Percentiles rank a stretch among this genome's conserved stretches.
These are phyloP conservation scores for Lordiphosa clarofinis DNA, from an alignment of 1,140 invertebrate species.

Conservation along the genomic window DNA sequence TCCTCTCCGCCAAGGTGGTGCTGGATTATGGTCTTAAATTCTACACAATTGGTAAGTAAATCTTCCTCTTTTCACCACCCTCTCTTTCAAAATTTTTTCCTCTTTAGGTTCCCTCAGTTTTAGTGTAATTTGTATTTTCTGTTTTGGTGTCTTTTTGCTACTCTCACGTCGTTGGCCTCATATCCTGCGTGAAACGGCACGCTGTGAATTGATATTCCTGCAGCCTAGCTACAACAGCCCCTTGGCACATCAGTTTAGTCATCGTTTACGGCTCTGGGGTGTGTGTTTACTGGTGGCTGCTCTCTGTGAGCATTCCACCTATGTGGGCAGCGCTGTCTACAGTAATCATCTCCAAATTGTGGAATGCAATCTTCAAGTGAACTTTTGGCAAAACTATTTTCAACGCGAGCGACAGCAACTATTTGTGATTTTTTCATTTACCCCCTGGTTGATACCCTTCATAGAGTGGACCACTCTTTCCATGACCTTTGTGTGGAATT, in stretches of 20 bases:
- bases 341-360: slow-evolving; percentile 64
- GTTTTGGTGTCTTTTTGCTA: slow-evolving; percentile 52
- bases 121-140: slow-evolving; percentile 63
- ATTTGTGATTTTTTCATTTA: slow-evolving; percentile 56
- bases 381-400: slow-evolving; percentile 71
- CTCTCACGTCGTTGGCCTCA: slow-evolving; percentile 57
- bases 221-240: slow-evolving; percentile 47
- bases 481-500: slow-evolving; percentile 85
- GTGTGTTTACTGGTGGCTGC: slow-evolving; percentile 40
- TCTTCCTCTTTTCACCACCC: neutral
- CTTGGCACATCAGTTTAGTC: slow-evolving; percentile 39
- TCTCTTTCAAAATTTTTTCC: neutral
- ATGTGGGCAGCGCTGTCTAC: slow-evolving; percentile 62
- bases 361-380: slow-evolving; percentile 58
- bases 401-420: slow-evolving; percentile 64
- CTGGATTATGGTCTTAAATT: slow-evolving; percentile 57
- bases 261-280: slow-evolving; percentile 48
- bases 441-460: slow-evolving; percentile 46
- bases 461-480: slow-evolving; percentile 70
- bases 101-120: slow-evolving; percentile 64
- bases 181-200: slow-evolving; percentile 48
- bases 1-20: slow-evolving; percentile 49
- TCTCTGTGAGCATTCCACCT: slow-evolving; percentile 57
- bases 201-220: slow-evolving; percentile 52
- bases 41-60: slow-evolving; percentile 60